A percentile compares a stretch with the other conserved stretches of the same genome.
Conservation (phyloP, 2,888 invertebrate genomes). For the Lottia gigantea region DNA sequence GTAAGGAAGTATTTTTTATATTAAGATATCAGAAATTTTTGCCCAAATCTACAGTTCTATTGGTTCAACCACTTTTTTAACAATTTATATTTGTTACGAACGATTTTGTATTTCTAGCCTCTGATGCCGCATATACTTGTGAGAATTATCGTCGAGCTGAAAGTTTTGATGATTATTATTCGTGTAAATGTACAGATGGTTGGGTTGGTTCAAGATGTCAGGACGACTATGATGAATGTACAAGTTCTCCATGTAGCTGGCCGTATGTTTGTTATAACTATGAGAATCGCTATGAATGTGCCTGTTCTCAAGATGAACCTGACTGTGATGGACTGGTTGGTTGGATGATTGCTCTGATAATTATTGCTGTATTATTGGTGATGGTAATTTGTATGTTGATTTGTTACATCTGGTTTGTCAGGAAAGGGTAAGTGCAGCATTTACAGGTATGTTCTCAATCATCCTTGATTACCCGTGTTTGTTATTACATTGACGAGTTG, state of each 20-base stretch:
- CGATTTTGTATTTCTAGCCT: no score
- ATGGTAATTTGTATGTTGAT: neutral
- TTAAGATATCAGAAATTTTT: no score
- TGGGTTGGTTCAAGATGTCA: slow-evolving; percentile 18
- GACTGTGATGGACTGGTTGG: slow-evolving; percentile 28
- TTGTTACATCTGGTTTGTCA: slow-evolving; percentile 14
- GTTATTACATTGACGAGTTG: no score
- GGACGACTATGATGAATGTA: slow-evolving; percentile 24
- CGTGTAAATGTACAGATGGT: slow-evolving; percentile 23
- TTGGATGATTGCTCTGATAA: slow-evolving; percentile 29
- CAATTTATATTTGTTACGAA: no score
- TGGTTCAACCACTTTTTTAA: no score
- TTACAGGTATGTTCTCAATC: no score
- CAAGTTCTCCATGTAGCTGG: slow-evolving; percentile 10
- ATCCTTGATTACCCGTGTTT: no score
- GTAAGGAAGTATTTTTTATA: no score
- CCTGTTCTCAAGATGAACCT: slow-evolving; percentile 24
- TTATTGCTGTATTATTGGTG: slow-evolving; percentile 14
- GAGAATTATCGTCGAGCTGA: slow-evolving; percentile 19
- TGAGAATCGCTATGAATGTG: slow-evolving; percentile 25
- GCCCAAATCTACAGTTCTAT: no score
- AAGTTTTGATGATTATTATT: slow-evolving; percentile 21
- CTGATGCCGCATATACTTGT: slow-evolving; percentile 19
- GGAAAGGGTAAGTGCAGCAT: slow-evolving; percentile 17
- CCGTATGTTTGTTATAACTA: slow-evolving; percentile 27